These are phyloP conservation scores for Harpegnathos saltator DNA, from an alignment of 1,140 invertebrate species.

Conservation along the genomic window DNA sequence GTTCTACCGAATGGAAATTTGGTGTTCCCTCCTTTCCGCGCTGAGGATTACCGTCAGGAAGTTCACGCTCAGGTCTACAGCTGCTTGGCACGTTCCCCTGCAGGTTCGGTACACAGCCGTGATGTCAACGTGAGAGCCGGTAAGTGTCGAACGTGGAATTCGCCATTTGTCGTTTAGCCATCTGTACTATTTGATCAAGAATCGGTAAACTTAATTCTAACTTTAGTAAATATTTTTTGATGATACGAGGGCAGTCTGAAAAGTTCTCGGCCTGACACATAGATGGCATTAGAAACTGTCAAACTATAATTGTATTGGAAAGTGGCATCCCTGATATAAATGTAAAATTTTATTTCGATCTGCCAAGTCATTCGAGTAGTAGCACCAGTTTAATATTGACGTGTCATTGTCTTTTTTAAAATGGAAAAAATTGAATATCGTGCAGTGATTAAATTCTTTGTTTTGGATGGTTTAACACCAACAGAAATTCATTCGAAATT, in stretches of 20 bases:
- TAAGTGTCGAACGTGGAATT: slow-evolving; percentile 85
- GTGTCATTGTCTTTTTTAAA: no score
- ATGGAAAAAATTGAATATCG: no score
- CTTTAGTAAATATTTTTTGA: background rate
- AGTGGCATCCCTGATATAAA: no score
- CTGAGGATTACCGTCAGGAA: slow-evolving; percentile 96
- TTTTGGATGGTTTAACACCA: background rate
- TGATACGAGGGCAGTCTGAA: no score
- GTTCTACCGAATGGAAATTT: slow-evolving; percentile 96
- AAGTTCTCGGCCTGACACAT: no score
- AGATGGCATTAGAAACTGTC: no score
- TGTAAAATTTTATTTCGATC: no score
- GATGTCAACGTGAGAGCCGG: slow-evolving; percentile 97
- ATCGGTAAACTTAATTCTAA: background rate
- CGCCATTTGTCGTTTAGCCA: slow-evolving; percentile 61
- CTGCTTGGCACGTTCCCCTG: slow-evolving; percentile 94
- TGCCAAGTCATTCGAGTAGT: no score
- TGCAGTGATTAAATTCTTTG: no score
- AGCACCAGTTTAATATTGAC: no score
- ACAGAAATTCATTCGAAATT: background rate
- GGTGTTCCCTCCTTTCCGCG: slow-evolving; percentile 96
- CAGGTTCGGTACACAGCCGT: slow-evolving; percentile 95
- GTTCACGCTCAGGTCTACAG: slow-evolving; percentile 97
- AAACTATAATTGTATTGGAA: background rate
- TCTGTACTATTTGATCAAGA: slow-evolving; percentile 6